Evolutionary conservation across 2,888 invertebrate species (phyloP).

Genomic region (Margaritifera margaritifera): DNA sequence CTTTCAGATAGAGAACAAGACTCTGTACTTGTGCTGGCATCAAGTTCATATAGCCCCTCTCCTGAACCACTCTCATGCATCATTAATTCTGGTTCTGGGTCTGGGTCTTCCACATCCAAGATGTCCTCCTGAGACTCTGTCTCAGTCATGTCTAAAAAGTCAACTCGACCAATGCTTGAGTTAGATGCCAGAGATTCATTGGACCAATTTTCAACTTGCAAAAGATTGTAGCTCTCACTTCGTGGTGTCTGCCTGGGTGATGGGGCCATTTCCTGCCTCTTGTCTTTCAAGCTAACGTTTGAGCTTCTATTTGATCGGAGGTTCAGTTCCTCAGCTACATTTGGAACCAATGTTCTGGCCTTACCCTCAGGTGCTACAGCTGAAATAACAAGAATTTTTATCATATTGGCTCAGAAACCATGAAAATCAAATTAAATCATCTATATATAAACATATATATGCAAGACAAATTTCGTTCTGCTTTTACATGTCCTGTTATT

Average conservation of each 20-base stretch:
- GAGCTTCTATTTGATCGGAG: too few species aligned
- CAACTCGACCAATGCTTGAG: conserved; percentile 34
- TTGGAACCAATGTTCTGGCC: conserved; percentile 15
- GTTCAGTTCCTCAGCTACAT: too few species aligned
- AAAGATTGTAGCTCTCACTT: neutral
- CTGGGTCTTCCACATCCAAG: conserved; percentile 12
- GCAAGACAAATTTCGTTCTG: too few species aligned
- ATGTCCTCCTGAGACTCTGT: conserved; percentile 15
- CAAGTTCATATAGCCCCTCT: conserved; percentile 39
- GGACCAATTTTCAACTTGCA: conserved; percentile 34
- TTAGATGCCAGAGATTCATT: conserved; percentile 49
- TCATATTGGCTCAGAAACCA: conserved; percentile 22
- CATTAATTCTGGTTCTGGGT: conserved; percentile 12
- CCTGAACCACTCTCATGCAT: conserved; percentile 41
- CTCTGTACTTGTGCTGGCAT: conserved; percentile 16
- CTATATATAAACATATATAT: neutral
- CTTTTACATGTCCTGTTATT: too few species aligned
- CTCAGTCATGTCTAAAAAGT: conserved; percentile 21
- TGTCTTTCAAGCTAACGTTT: neutral
- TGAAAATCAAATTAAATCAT: neutral
- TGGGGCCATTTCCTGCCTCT: neutral
- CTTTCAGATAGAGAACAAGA: conserved; percentile 16
- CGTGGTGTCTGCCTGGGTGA: conserved; percentile 7
- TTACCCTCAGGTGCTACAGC: conserved; percentile 34
- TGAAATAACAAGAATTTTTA: conserved; percentile 12